A percentile compares a stretch with the other conserved stretches of the same genome.
Evolutionary conservation across 2,888 invertebrate genomes (phyloP).

Genomic region (Epinotia brunnichana): DNA sequence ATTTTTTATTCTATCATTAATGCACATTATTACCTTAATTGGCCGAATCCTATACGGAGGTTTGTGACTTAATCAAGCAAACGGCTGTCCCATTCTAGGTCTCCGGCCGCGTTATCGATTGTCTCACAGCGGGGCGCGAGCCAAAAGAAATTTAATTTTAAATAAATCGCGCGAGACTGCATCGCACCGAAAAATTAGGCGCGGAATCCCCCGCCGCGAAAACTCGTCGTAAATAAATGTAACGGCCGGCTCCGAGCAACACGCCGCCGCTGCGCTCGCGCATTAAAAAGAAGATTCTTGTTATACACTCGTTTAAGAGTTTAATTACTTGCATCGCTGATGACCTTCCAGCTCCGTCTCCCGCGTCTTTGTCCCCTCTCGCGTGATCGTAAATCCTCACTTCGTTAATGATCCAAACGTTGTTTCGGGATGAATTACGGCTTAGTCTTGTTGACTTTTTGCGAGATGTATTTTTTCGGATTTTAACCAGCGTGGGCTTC

Average conservation of each 20-base stretch:
- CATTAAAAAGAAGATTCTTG: conserved; percentile 75
- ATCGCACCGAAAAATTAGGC: conserved; percentile 81
- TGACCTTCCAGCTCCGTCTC: conserved; percentile 58
- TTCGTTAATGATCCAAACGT: conserved; percentile 76
- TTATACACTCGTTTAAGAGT: conserved; percentile 81
- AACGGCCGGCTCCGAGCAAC: conserved; percentile 63
- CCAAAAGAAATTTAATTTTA: conserved; percentile 78
- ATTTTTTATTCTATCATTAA: conserved; percentile 54
- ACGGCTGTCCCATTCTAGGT: conserved; percentile 71
- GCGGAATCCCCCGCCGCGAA: conserved; percentile 79
- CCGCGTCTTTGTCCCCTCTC: conserved; percentile 56
- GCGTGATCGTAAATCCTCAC: conserved; percentile 80
- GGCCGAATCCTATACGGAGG: conserved; percentile 65
- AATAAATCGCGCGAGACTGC: conserved; percentile 81
- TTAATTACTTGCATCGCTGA: conserved; percentile 80
- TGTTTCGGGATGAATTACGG: conserved; percentile 77
- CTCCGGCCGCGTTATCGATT: conserved; percentile 74
- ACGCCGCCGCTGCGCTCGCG: conserved; percentile 63
- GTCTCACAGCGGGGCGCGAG: conserved; percentile 76
- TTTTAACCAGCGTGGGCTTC: conserved; percentile 73
- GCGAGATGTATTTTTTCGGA: conserved; percentile 68
- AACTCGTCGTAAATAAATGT: conserved; percentile 81
- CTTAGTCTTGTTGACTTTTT: conserved; percentile 76
- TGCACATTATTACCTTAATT: conserved; percentile 61
- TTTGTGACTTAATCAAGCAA: conserved; percentile 74